Conservation (phyloP, 1,140 invertebrate genomes). For the Agrypnia vestita region DNA sequence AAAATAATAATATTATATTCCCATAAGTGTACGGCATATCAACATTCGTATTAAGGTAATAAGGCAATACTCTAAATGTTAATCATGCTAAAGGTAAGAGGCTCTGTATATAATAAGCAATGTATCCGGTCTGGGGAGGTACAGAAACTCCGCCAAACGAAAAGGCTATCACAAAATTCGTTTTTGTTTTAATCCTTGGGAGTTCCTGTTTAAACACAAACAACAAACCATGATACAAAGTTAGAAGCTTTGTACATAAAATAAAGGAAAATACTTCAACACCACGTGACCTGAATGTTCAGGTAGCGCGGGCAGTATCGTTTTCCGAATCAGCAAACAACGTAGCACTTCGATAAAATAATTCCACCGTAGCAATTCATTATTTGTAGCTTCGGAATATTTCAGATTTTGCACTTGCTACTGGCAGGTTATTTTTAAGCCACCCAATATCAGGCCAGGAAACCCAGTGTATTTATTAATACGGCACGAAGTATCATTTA, state of each 20-base stretch:
- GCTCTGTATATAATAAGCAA: no score
- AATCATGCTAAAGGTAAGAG: no score
- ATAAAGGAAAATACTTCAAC: slow-evolving; percentile 27
- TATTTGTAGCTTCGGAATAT: background rate
- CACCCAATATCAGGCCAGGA: no score
- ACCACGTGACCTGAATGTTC: slow-evolving; percentile 21
- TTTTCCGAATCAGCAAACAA: slow-evolving; percentile 31
- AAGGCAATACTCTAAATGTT: no score
- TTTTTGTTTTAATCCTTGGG: slow-evolving; percentile 28
- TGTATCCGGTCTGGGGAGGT: no score
- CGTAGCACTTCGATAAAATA: slow-evolving; percentile 14
- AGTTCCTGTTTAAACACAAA: slow-evolving; percentile 27
- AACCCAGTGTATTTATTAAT: no score
- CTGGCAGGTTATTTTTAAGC: no score
- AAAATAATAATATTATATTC: no score
- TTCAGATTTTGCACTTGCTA: background rate
- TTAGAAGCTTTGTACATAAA: slow-evolving; percentile 36
- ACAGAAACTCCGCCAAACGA: background rate
- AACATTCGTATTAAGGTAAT: no score
- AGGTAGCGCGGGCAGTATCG: slow-evolving; percentile 12
- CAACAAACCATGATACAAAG: slow-evolving; percentile 9
- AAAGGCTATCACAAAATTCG: slow-evolving; percentile 25
- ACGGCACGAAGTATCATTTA: no score
- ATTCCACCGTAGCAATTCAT: background rate
- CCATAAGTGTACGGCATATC: no score